Conservation (phyloP, 1,140 invertebrate genomes). For the Neodiprion lecontei region DNA sequence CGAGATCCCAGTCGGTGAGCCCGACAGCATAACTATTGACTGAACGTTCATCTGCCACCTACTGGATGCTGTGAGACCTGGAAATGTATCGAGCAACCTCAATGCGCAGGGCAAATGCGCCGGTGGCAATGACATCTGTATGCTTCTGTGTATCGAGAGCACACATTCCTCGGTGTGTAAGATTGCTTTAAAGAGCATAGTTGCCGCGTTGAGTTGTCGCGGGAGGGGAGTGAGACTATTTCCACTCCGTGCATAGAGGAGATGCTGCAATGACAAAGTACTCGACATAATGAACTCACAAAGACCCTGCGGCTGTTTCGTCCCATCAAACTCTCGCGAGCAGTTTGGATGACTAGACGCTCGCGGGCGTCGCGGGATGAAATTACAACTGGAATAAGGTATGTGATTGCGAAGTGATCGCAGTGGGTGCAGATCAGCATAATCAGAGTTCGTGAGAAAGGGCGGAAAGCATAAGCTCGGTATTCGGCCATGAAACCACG, state of each 20-base stretch:
- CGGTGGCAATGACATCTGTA: conserved; percentile 20
- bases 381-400: neutral
- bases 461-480: neutral
- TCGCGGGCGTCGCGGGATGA: neutral
- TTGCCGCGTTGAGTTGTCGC: neutral
- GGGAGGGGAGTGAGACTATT: conserved; percentile 4
- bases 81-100: conserved; percentile 61
- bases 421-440: neutral
- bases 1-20: too few relatives aligned
- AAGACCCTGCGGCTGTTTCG: neutral
- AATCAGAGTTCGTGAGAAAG: neutral
- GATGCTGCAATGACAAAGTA: neutral
- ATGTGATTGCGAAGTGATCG: neutral
- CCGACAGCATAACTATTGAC: neutral
- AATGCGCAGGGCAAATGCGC: conserved; percentile 60
- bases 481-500: conserved; percentile 46
- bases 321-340: neutral
- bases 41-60: conserved; percentile 46
- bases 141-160: neutral
- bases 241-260: neutral
- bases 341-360: neutral
- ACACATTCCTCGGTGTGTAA: neutral
- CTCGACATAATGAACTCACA: conserved; percentile 1
- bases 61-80: conserved; percentile 54
- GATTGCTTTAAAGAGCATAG: neutral